Evolutionary conservation across 2,797 vertebrate genomes (phyloP), one percentile per base, ranked within the genome.

Genomic region (Podargus strigoides): DNA sequence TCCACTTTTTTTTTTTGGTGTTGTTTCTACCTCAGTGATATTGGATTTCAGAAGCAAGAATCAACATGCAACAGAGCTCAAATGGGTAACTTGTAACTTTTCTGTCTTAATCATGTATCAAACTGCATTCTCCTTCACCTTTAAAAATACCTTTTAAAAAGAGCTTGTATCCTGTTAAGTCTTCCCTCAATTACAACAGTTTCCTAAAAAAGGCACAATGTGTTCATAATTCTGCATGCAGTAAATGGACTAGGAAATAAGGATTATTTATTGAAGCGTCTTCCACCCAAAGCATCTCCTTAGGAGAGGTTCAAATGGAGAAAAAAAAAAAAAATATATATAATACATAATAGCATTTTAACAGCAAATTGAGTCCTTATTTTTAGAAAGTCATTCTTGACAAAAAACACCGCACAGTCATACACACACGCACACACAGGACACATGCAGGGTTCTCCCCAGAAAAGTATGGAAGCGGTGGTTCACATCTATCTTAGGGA

Each of bases 401-500:
- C 96, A 95, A 96, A 96, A 97, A 96, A 96, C 92, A 97, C 56
- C 73, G 36, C 95, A 98, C 95, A 96, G 91, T 94, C 94, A 97
- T 72, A 94, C 89, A 90, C 94, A 90, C 92, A 63, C 86, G 23
- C 75, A 81, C 95, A 73, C 95, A 96, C 66, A 56, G 88, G 95
- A 97, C 95, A 98, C 97, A 97, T 97, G 97, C 97, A 98, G 96
- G 78, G 87, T 93, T 97, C 95, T 98, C 94, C 96, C 93, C 96
- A 97, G 97, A 94, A 63, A 90, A 92, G 88, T 82, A 93, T 47
- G 95, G 96, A 96, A 96, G 91, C 83, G 76, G 91, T 90, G 96
- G 94, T 90, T 87, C 91, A 97, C 93, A 85, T 95, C 32, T 95
- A 90, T 94, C 96, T 66, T 75, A 97, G 97, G 97, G 97, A 97